A percentile compares a stretch with the other conserved stretches of the same genome.
Conservation (phyloP, 2,797 vertebrate species). For the Allobates femoralis region DNA sequence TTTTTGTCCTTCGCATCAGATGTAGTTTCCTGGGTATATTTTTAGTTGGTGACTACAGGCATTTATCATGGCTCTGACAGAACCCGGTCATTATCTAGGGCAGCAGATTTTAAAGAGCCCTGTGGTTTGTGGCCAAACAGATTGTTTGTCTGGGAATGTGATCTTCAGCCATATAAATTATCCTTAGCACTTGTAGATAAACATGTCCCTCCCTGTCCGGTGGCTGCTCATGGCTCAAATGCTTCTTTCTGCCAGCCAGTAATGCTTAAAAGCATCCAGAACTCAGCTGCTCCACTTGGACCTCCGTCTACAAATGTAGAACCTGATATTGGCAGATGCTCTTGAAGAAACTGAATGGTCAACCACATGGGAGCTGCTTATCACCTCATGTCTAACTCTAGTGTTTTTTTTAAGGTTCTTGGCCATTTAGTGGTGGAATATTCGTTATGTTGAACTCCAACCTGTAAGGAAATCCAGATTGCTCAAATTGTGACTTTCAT, state of each 20-base stretch:
- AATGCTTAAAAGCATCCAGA: background rate
- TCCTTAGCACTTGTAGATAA: slow-evolving; percentile 65
- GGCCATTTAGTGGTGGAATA: too few relatives aligned
- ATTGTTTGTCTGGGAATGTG: slow-evolving; percentile 56
- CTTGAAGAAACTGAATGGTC: background rate
- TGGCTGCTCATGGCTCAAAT: background rate
- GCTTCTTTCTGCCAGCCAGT: background rate
- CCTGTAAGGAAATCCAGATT: too few relatives aligned
- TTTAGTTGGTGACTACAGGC: slow-evolving; percentile 17
- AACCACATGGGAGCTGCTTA: background rate
- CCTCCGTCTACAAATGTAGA: background rate
- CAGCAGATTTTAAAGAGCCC: background rate
- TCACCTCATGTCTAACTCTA: background rate
- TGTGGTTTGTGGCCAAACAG: slow-evolving; percentile 13
- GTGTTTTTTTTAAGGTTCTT: background rate
- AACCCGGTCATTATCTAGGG: slow-evolving; percentile 50
- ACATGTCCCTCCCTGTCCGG: slow-evolving; percentile 29
- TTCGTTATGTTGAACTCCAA: too few relatives aligned
- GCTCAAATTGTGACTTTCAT: too few relatives aligned
- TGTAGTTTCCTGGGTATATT: background rate
- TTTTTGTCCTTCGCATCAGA: slow-evolving; percentile 16
- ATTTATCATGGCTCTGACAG: background rate
- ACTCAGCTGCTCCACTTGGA: background rate
- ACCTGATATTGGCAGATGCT: background rate
- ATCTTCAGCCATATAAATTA: slow-evolving; percentile 64